These are phyloP conservation scores for Zonitis immaculata DNA, from an alignment of 2,888 invertebrate species.

Conservation along the genomic window DNA sequence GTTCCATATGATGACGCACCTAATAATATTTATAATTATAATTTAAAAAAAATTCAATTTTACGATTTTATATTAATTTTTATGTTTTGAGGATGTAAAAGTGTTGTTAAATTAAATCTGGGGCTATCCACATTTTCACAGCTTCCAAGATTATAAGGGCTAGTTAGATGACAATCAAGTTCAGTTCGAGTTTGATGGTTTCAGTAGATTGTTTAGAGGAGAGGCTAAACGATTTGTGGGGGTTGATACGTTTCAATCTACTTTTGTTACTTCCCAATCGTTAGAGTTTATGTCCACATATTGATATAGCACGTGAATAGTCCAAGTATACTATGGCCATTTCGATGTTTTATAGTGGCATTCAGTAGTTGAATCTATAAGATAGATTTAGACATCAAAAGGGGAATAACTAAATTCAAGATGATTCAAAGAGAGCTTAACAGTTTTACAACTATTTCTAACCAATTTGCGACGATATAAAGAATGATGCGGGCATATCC, in stretches of 20 bases:
- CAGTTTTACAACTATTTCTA: constrained; percentile 29
- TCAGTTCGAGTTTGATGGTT: constrained; percentile 9
- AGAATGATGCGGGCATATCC: constrained; percentile 34
- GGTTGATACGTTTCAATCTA: constrained; percentile 21
- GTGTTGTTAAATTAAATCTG: constrained; percentile 1
- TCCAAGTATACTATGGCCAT: constrained; percentile 30
- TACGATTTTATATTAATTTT: background rate
- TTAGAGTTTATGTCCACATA: constrained; percentile 29
- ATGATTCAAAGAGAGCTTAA: constrained; percentile 26
- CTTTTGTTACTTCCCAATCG: constrained; percentile 23
- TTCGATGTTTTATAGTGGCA: constrained; percentile 37
- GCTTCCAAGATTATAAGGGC: background rate
- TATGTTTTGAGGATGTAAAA: too few species aligned
- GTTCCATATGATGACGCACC: constrained; percentile 30
- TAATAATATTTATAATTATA: constrained; percentile 23
- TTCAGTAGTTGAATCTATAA: constrained; percentile 39
- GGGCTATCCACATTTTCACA: background rate
- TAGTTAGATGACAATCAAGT: background rate
- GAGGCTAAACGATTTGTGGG: constrained; percentile 4
- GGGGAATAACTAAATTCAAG: constrained; percentile 29
- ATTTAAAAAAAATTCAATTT: constrained; percentile 15
- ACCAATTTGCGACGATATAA: constrained; percentile 36
- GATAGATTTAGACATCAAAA: constrained; percentile 29
- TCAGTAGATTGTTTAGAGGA: constrained; percentile 2
- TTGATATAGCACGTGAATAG: constrained; percentile 34